Evolutionary conservation across 2,113 vertebrate species (phyloP), one percentile per base, ranked within the genome.

Genomic region (Onychorhynchus coronatus): DNA sequence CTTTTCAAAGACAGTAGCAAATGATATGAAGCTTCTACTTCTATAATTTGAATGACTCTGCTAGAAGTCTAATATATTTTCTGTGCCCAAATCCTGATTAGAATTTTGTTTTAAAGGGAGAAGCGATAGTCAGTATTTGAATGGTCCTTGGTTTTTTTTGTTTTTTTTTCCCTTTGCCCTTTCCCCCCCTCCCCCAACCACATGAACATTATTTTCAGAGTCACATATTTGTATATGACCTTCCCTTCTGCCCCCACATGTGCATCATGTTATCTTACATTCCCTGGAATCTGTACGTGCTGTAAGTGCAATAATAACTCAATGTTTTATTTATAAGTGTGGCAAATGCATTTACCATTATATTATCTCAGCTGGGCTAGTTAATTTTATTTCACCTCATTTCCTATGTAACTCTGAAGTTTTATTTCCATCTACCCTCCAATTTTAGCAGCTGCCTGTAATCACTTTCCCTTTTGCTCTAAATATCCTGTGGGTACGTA

Each of bases 271-370:
- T 91, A 59, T 30, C n/a, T 72, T 93, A 58, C 85, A 82, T 93
- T 95, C 53, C 58, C 39, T 91, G 47, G 28, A 31, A 80, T 77
- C n/a, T 58, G 31, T 84, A 68, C 31, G 46, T 33, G 25, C 74
- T 70, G 33, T 20, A 89, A 89, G 30, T 63, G 31, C 77, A 96
- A 73, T 84, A 94, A 74, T 66, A 81, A 80, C 59, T 67, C 56
- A 41, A 47, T 86, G 47, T 83, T 96, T 97, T 95, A 96, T 96
- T 95, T 96, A 78, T 83, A 92, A 93, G 52, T 14, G 14, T 72
- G 33, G 67, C 21, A 95, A 96, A 91, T 63, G 23, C 27, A 27
- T 89, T 56, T 46, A 85, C 63, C 70, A 25, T 81, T 88, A 56
- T 91, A 94, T 92, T 96, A 95, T 89, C 91, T 91, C 93, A 95